phyloP scores from a whole-genome alignment of 2,797 vertebrate genomes.

The Atherinosoma microstoma region DNA sequence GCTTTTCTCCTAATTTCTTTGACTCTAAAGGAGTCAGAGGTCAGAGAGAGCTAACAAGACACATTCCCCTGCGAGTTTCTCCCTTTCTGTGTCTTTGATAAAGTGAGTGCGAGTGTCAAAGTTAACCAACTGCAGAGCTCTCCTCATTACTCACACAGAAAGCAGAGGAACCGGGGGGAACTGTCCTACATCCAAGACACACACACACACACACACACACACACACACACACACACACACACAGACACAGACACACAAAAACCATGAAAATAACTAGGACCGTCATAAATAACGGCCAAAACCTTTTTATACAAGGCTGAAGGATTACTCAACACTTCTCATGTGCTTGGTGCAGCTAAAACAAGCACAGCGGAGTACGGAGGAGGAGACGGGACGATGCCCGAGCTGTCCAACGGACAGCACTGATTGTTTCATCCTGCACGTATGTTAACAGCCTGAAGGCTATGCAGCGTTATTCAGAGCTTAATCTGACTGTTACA shows the following conservation, averaged over 20 bases:
- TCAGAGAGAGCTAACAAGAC: constrained; percentile 83
- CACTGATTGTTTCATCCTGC: constrained; percentile 37
- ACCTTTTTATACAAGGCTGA: constrained; percentile 60
- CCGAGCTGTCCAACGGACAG: constrained; percentile 23
- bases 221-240: constrained; percentile 39
- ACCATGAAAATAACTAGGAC: constrained; percentile 69
- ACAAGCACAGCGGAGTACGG: constrained; percentile 27
- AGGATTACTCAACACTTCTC: constrained; percentile 58
- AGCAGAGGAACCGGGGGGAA: constrained; percentile 74
- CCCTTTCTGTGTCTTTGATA: constrained; percentile 55
- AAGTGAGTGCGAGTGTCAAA: constrained; percentile 54
- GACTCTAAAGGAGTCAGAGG: constrained; percentile 45
- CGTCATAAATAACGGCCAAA: constrained; percentile 71
- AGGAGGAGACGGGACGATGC: constrained; percentile 10
- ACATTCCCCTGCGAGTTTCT: constrained; percentile 77
- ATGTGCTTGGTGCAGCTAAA: constrained; percentile 23
- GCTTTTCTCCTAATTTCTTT: constrained; percentile 34
- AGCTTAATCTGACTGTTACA: constrained; percentile 50
- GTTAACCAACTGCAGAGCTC: constrained; percentile 69
- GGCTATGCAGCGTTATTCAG: constrained; percentile 35
- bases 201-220: constrained; percentile 40
- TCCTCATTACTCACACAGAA: constrained; percentile 80
- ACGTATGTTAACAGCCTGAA: constrained; percentile 32
- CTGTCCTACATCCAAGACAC: constrained; percentile 76
- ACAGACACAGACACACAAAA: constrained; percentile 20